Evolutionary conservation across 2,888 invertebrate genomes (phyloP), one percentile per base, ranked within the genome.

Genomic region (Drosophila imparisetae): DNA sequence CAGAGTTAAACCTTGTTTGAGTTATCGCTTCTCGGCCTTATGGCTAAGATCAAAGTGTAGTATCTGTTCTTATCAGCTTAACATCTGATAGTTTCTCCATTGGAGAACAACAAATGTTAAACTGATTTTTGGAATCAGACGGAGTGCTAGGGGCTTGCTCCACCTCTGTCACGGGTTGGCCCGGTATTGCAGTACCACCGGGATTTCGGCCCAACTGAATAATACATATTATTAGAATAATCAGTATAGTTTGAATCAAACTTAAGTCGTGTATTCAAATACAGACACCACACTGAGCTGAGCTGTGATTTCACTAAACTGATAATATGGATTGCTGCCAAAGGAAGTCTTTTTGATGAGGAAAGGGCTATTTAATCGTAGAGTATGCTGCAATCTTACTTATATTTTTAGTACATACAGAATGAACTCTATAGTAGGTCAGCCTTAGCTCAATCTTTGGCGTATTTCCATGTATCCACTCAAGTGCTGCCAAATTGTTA

Each of bases 41-140:
- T 55, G 55, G 69, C 69, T 64, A 73, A 73, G 72, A 74, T 64
- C 68, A 73, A 65, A 75, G 69, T 68, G 64, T 74, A 68, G 63
- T 74, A 60, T 72, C 72, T 71, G 72, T 66, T 73, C 72, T 72
- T 73, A 72, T 73, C 64, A 73, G 73, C 74, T 68, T 73, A 68
- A 75, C 64, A 74, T 68, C 69, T 69, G 74, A 73, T 75, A 75
- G 61, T 70, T 70, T 67, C 68, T 68, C 68, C 67, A 70, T 67
- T 70, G 70, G 67, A 67, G 70, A 24, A 75, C 68, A 73, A 69
- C 69, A 73, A 73, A 75, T 73, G 68, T 75, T 75, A 72, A 74
- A 69, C 69, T 55, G 55, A 55, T 55, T 55, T 38, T 60, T 58
- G 66, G 32, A 75, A 66, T 48, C 29, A 70, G 70, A 61, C 57